These are phyloP conservation scores for Amphimedon queenslandica DNA, from an alignment of 37 sponge, comb jelly and placozoan species.

Conservation along the genomic window DNA sequence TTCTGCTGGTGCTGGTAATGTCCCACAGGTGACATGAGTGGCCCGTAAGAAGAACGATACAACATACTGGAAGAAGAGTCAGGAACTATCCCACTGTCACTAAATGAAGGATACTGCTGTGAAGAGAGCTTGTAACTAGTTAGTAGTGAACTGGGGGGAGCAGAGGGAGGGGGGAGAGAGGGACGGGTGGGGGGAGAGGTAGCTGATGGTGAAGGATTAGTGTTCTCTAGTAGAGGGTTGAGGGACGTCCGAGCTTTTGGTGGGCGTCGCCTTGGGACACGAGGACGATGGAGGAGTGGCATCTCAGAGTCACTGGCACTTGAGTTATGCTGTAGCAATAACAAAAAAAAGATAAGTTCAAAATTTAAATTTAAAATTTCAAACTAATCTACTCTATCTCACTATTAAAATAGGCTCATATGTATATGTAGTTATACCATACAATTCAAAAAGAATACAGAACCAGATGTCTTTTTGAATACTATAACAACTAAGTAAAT, in stretches of 20 bases:
- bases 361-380: too few species aligned
- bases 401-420: too few species aligned
- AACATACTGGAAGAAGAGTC: background rate
- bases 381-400: too few species aligned
- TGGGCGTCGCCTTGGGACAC: background rate
- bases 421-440: too few species aligned
- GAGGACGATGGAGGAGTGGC: background rate
- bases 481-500: too few species aligned
- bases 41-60: background rate
- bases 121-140: background rate
- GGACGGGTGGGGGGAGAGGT: conserved; percentile 6
- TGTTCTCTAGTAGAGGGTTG: conserved; percentile 57
- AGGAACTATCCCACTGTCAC: background rate
- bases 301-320: conserved; percentile 28
- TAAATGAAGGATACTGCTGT: background rate
- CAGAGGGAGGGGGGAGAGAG: background rate
- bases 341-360: too few species aligned
- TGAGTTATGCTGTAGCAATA: too few species aligned
- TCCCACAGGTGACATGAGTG: background rate
- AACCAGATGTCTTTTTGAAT: too few species aligned
- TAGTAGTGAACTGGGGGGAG: conserved; percentile 1
- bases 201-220: conserved; percentile 1
- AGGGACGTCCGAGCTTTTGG: conserved; percentile 48
- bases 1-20: background rate
- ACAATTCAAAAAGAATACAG: too few species aligned